Percentiles rank a stretch among this genome's conserved stretches.
Evolutionary conservation across 2,888 invertebrate genomes (phyloP).

Genomic region (Saturnia pavonia): DNA sequence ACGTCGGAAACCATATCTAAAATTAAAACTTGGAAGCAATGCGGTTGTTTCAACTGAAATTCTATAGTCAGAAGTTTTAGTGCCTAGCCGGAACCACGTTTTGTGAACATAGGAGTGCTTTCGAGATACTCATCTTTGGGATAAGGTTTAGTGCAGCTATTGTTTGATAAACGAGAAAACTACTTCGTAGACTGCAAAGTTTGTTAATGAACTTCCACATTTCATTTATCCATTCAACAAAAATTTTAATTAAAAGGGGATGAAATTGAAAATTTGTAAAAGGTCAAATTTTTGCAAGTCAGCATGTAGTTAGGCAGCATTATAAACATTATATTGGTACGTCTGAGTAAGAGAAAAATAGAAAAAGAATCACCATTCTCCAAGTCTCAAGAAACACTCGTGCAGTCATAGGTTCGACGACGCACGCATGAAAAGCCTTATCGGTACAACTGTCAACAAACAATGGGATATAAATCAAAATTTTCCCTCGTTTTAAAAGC

Average conservation of each 20-base stretch:
- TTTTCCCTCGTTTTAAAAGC: too few relatives aligned
- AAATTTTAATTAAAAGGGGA: neutral
- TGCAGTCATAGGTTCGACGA: too few relatives aligned
- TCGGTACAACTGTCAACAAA: too few relatives aligned
- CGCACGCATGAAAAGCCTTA: too few relatives aligned
- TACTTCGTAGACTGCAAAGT: neutral
- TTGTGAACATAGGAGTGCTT: conserved; percentile 42
- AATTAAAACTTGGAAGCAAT: conserved; percentile 6
- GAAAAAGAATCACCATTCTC: too few relatives aligned
- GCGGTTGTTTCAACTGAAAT: conserved; percentile 2
- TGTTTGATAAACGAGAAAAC: conserved; percentile 17
- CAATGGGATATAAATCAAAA: too few relatives aligned
- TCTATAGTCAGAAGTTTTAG: conserved; percentile 6
- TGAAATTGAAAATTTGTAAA: neutral
- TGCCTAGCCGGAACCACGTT: conserved; percentile 39
- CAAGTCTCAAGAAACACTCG: too few relatives aligned
- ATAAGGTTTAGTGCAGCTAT: conserved; percentile 20
- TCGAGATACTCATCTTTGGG: conserved; percentile 48
- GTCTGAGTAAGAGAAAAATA: too few relatives aligned
- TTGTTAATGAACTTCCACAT: neutral
- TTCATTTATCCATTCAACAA: neutral
- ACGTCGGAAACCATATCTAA: conserved; percentile 4
- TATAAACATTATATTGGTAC: neutral
- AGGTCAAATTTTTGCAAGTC: neutral
- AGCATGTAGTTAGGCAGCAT: neutral